These are phyloP conservation scores for Bubo scandiacus DNA, from an alignment of 2,113 vertebrate species.

Conservation along the genomic window DNA sequence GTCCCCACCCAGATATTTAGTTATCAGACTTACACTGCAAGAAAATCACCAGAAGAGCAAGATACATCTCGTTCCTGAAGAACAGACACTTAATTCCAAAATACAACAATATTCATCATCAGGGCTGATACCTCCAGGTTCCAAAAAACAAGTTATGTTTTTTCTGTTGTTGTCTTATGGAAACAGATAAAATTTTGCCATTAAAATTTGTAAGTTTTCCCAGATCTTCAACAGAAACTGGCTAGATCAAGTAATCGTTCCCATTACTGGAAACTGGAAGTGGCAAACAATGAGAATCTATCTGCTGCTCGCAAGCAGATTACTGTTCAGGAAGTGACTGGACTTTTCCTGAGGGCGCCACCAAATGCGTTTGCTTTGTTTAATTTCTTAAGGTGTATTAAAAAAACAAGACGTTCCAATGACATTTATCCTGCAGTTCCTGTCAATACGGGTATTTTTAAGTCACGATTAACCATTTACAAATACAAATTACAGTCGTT, in stretches of 20 bases:
- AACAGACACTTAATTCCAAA: not conserved
- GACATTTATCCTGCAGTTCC: constrained; percentile 56
- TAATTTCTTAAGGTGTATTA: constrained; percentile 69
- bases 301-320: constrained; percentile 71
- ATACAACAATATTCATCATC: constrained; percentile 47
- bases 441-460: constrained; percentile 36
- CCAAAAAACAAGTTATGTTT: not conserved
- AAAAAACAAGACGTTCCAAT: constrained; percentile 52
- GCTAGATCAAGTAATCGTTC: constrained; percentile 73
- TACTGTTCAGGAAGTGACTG: constrained; percentile 81
- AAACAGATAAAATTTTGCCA: not conserved
- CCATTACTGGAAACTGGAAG: constrained; percentile 78
- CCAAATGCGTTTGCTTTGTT: constrained; percentile 73
- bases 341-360: constrained; percentile 76
- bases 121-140: constrained; percentile 17
- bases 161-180: not conserved
- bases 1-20: not conserved
- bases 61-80: constrained; percentile 63
- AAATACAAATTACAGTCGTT: not conserved
- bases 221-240: not conserved
- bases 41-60: constrained; percentile 60
- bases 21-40: constrained; percentile 72
- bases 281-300: constrained; percentile 75
- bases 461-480: not conserved
- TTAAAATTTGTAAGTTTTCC: constrained; percentile 33